Evolutionary conservation across 2,888 invertebrate species (phyloP), one percentile per base, ranked within the genome.

Genomic region (Chrysolina haemoptera): DNA sequence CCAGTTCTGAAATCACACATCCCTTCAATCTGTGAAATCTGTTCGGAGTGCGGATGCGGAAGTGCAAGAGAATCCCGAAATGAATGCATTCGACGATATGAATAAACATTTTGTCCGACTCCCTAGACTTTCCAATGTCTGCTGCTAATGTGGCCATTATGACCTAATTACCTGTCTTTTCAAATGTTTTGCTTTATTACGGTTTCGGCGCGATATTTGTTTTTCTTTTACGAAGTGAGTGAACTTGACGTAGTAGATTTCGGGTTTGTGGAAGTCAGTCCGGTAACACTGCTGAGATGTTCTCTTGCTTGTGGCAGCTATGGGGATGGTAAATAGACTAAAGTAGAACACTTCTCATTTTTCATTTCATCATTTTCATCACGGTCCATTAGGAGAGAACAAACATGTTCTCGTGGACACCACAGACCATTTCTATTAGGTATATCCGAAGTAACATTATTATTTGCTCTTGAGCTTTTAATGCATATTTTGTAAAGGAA

Each of bases 141-240:
- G n/a, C 35, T 59, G 35, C n/a, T 59, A 59, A 59, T 59, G 59
- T 59, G 59, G 59, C 59, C 59, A 59, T 59, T 35, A 59, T 35
- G 59, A 59, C 59, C 59, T 59, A 59, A 59, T 59, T 59, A 22
- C 22, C 55, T 14, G 59, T n/a, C 59, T 59, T 35, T 59, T 59
- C 59, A 59, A 27, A 59, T 59, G 59, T 59, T 59, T 59, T 27
- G 59, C n/a, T 59, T 59, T 35, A 59, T 59, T 59, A 59, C 59
- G 27, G 59, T 22, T 14, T 27, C 59, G 27, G n/a, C 59, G 59
- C 59, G 59, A 59, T 59, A n/a, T 59, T 59, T 59, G 27, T 59
- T 59, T 59, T 59, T 59, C 59, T 59, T 59, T 35, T 27, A 12
- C n/a, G 53, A 20, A 53, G 59, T 59, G 59, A 59, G 59, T 59